Base-by-base conservation (phyloP, 2,888 invertebrate species). In the Drosophila melanocephala region DNA sequence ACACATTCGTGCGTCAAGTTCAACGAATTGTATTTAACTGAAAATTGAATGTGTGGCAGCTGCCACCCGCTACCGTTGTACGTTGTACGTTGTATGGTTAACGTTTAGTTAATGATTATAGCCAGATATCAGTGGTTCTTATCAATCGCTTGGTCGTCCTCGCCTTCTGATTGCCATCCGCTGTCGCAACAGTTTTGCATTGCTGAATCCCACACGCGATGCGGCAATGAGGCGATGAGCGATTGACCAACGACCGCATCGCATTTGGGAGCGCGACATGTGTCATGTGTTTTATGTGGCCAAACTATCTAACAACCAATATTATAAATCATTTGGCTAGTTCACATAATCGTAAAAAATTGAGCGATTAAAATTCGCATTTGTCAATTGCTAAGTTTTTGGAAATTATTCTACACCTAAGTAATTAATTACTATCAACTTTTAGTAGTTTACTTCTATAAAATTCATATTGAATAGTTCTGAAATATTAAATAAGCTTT, bases 151-250 rank as follows among this genome's bases (percentile, higher is more conserved):
- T 67, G 75, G 60, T 64, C 53, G 77, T 44, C 30, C 42, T 30
- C 42, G 30, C 42, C 35, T n/a, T n/a, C 55, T 51, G 84, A 79
- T 79, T 74, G 68, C 64, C 77, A 83, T 85, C 77, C 77, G 55
- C 66, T 67, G 69, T 75, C 64, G 63, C 60, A 62, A 59, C n/a
- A 28, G 37, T 52, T 56, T 47, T 58, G 35, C 61, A 19, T 39
- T 14, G n/a, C 16, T 7, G 22, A 28, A 39, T 32, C 32, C 19
- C 63, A 51, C 71, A 71, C 77, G 72, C 59, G 55, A 59, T 75
- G 56, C 28, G 51, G 9, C 50, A 22, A 56, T 74, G 53, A n/a
- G 42, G 42, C 42, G 42, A 22, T 58, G 19, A 28, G 33, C 28
- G 39, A 57, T 50, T 69, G 66, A 57, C 58, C 55, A 51, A 44